Conservation (phyloP, 2,888 invertebrate genomes). For the Drosophila pseudotakahashii region DNA sequence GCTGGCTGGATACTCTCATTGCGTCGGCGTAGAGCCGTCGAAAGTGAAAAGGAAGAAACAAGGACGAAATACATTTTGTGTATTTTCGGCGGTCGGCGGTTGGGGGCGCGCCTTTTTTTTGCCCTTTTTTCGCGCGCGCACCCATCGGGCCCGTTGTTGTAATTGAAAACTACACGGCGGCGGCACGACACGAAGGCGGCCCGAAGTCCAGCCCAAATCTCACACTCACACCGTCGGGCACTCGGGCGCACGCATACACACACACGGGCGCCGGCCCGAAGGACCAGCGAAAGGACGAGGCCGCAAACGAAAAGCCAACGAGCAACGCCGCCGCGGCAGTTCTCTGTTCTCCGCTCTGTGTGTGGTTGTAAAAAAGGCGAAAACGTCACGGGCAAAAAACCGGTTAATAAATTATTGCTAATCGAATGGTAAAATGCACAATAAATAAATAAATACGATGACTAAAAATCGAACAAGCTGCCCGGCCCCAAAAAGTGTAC, state of each 20-base stretch:
- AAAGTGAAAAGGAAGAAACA: slow-evolving; percentile 46
- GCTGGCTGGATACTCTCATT: slow-evolving; percentile 18
- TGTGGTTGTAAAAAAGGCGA: slow-evolving; percentile 79
- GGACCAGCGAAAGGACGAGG: slow-evolving; percentile 40
- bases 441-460: slow-evolving; percentile 67
- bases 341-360: slow-evolving; percentile 61
- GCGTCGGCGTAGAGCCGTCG: slow-evolving; percentile 27
- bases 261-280: slow-evolving; percentile 17
- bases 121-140: slow-evolving; percentile 65
- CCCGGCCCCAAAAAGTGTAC: slow-evolving; percentile 19
- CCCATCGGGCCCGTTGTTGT: slow-evolving; percentile 50
- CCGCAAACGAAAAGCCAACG: slow-evolving; percentile 39
- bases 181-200: slow-evolving; percentile 40
- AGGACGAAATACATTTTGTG: slow-evolving; percentile 65
- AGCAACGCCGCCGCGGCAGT: slow-evolving; percentile 54
- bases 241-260: slow-evolving; percentile 23
- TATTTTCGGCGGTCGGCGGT: slow-evolving; percentile 60
- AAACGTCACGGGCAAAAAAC: slow-evolving; percentile 79
- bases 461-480: slow-evolving; percentile 38
- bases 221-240: slow-evolving; percentile 35
- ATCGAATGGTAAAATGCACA: slow-evolving; percentile 63
- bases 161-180: slow-evolving; percentile 69
- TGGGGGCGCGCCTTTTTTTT: slow-evolving; percentile 64
- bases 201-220: slow-evolving; percentile 71
- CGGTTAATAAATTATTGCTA: slow-evolving; percentile 82